Conservation (phyloP, 1,140 invertebrate species). For the Anastatus disparis region DNA sequence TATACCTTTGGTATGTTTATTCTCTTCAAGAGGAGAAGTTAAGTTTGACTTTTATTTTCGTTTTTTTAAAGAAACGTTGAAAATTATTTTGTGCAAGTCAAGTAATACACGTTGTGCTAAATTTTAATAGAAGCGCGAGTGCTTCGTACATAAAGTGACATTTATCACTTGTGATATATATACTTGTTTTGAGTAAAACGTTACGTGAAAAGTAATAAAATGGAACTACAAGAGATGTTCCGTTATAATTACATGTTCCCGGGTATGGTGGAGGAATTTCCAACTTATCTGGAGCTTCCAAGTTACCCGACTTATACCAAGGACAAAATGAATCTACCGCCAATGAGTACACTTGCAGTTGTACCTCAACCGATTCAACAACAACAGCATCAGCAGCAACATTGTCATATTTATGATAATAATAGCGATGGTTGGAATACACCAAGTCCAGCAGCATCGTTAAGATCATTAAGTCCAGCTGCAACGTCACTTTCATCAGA, state of each 20-base stretch:
- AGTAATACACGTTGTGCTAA: no score
- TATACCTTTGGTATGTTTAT: no score
- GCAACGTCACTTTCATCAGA: constrained; percentile 58
- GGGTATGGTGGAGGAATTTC: constrained; percentile 52
- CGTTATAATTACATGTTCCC: constrained; percentile 64
- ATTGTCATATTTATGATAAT: constrained; percentile 58
- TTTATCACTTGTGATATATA: no score
- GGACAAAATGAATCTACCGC: constrained; percentile 53
- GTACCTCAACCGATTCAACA: constrained; percentile 42
- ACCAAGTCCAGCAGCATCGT: constrained; percentile 69
- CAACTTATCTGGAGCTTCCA: constrained; percentile 57
- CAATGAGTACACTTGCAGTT: constrained; percentile 56
- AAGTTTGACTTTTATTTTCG: no score
- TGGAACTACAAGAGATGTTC: constrained; percentile 65
- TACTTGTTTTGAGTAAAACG: not conserved
- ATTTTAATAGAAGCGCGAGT: no score
- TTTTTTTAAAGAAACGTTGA: no score
- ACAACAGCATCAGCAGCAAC: constrained; percentile 26
- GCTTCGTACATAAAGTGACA: not conserved
- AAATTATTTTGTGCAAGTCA: no score
- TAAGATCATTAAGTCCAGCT: constrained; percentile 69
- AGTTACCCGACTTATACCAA: constrained; percentile 45
- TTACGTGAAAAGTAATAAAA: no score
- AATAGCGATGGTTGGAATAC: constrained; percentile 71
- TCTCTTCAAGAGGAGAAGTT: no score